Evolutionary conservation across 64 coral and sea anemone genomes (phyloP).

Genomic region (Montipora capricornis): DNA sequence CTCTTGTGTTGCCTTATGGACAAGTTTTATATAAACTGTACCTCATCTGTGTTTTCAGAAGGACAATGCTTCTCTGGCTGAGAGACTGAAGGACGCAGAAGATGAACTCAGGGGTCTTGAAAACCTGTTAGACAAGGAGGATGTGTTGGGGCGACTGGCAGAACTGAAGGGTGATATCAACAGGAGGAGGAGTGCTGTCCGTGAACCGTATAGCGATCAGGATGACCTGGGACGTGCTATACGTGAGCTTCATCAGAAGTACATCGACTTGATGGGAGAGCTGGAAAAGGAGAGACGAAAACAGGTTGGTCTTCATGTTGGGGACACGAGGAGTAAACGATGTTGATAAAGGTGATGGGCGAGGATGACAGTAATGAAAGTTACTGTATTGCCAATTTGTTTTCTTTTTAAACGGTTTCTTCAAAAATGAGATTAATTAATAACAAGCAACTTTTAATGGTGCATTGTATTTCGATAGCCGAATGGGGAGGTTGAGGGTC

Average conservation of each 20-base stretch:
- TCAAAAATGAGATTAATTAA: too few relatives aligned
- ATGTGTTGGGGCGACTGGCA: constrained; percentile 69
- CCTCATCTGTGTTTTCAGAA: constrained; percentile 8
- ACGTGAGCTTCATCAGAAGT: constrained; percentile 73
- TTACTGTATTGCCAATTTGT: too few relatives aligned
- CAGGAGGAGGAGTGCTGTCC: constrained; percentile 32
- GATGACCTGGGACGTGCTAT: constrained; percentile 83
- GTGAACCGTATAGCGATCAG: constrained; percentile 42
- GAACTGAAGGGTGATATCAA: constrained; percentile 79
- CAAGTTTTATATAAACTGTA: too few relatives aligned
- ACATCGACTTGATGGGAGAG: constrained; percentile 67
- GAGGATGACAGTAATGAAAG: background rate
- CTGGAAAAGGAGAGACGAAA: constrained; percentile 72
- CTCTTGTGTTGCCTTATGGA: too few relatives aligned
- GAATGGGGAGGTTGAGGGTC: constrained; percentile 62
- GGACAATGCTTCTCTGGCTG: constrained; percentile 58
- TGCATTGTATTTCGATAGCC: constrained; percentile 29
- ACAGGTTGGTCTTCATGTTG: constrained; percentile 19
- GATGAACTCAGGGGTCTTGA: constrained; percentile 66
- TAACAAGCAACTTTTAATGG: background rate
- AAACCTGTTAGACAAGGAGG: constrained; percentile 71
- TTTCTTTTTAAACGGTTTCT: too few relatives aligned
- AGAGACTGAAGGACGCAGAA: constrained; percentile 71
- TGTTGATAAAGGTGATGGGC: background rate
- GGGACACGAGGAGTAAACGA: background rate